Conservation (phyloP, 37 sponge, comb jelly and placozoan genomes). For the Oopsacas minuta region DNA sequence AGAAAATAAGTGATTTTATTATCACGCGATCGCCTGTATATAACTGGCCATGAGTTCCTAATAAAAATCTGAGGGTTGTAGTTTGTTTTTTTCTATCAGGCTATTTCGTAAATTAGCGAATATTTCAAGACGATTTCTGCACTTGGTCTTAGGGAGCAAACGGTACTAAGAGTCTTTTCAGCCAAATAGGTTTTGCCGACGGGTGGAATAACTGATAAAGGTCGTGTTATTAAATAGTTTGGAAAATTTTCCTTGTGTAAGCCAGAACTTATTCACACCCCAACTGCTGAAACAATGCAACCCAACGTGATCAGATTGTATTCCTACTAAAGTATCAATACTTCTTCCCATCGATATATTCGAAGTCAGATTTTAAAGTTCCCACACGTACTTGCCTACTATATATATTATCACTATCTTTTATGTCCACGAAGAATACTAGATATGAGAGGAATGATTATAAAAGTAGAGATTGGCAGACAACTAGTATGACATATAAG, state of each 20-base stretch:
- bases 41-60: too few species aligned
- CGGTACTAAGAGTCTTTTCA: neutral
- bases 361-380: neutral
- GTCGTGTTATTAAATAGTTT: neutral
- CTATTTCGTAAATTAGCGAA: neutral
- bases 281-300: neutral
- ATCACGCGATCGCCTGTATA: too few species aligned
- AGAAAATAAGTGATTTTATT: too few species aligned
- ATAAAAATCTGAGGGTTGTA: neutral
- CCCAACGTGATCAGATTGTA: conserved; percentile 10
- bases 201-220: conserved; percentile 11
- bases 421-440: too few species aligned
- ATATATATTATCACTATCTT: too few species aligned
- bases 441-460: too few species aligned
- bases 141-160: neutral
- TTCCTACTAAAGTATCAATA: neutral
- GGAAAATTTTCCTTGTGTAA: neutral
- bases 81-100: neutral
- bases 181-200: neutral
- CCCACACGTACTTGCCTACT: too few species aligned
- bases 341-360: conserved; percentile 3
- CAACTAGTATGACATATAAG: too few species aligned
- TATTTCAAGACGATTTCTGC: conserved; percentile 12
- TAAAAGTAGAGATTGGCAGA: too few species aligned
- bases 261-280: neutral